Conservation (phyloP, 1,140 invertebrate genomes). For the Bombus waltoni region DNA sequence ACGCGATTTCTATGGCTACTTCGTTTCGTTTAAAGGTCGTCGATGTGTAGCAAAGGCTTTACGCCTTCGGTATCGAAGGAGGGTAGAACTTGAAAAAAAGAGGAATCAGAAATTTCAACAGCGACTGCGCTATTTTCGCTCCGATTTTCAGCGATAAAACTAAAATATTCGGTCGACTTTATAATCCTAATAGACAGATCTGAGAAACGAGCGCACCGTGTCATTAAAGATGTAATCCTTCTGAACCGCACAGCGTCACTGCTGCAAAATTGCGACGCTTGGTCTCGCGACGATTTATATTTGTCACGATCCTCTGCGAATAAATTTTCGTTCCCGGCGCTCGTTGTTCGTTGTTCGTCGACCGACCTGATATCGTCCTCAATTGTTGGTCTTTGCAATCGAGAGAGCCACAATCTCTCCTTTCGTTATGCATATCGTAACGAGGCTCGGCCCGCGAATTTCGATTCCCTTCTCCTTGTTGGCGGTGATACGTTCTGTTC, state of each 20-base stretch:
- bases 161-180: neutral
- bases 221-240: neutral
- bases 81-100: no score
- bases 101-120: no score
- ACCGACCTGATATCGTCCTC: constrained; percentile 3
- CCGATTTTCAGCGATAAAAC: neutral
- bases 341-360: neutral
- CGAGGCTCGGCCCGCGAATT: neutral
- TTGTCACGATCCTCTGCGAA: neutral
- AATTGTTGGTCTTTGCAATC: neutral
- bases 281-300: constrained; percentile 2
- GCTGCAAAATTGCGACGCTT: neutral
- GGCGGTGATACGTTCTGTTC: neutral
- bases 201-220: neutral
- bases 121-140: no score
- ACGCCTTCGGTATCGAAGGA: no score
- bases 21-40: neutral
- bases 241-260: neutral
- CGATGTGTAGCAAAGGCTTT: neutral
- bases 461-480: constrained; percentile 36
- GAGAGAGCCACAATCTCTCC: no score
- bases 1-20: constrained; percentile 37
- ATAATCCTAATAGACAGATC: neutral
- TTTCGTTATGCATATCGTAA: neutral
- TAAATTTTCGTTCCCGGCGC: constrained; percentile 24